Conservation (phyloP, 2,888 invertebrate species). For the Heliconius ismenius region DNA sequence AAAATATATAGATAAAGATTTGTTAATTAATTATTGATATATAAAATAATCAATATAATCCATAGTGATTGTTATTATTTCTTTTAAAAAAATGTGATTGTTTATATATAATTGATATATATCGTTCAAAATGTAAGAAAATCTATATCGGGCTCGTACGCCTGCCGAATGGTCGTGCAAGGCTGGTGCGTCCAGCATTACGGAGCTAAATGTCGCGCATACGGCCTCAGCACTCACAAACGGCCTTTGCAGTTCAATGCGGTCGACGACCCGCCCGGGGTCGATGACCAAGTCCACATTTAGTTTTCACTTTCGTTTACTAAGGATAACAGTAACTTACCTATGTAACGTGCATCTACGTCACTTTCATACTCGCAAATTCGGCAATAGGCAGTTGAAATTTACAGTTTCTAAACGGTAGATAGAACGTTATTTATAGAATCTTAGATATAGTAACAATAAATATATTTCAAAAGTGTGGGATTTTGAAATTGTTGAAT, state of each 20-base stretch:
- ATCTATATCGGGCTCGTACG: slow-evolving; percentile 52
- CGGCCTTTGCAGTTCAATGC: slow-evolving; percentile 81
- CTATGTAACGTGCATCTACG: slow-evolving; percentile 61
- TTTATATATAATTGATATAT: slow-evolving; percentile 41
- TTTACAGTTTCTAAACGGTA: slow-evolving; percentile 22
- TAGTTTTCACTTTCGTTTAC: slow-evolving; percentile 82
- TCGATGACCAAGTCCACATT: slow-evolving; percentile 77
- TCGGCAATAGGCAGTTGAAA: slow-evolving; percentile 12
- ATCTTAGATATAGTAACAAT: background rate
- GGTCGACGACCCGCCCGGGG: slow-evolving; percentile 76
- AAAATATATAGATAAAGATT: background rate
- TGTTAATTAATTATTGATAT: background rate
- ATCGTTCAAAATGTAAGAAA: slow-evolving; percentile 51
- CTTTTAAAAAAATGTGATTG: slow-evolving; percentile 31
- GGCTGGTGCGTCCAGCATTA: slow-evolving; percentile 59
- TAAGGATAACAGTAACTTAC: slow-evolving; percentile 81
- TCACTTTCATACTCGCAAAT: slow-evolving; percentile 45
- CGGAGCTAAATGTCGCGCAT: slow-evolving; percentile 71
- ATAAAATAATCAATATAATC: background rate
- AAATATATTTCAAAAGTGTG: background rate
- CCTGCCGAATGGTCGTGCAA: slow-evolving; percentile 48
- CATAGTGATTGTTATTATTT: background rate
- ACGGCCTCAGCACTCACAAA: slow-evolving; percentile 80
- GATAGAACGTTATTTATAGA: background rate
- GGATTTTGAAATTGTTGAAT: slow-evolving; percentile 2